These are phyloP conservation scores for Brenthis ino DNA, from an alignment of 2,888 invertebrate species.

Conservation along the genomic window DNA sequence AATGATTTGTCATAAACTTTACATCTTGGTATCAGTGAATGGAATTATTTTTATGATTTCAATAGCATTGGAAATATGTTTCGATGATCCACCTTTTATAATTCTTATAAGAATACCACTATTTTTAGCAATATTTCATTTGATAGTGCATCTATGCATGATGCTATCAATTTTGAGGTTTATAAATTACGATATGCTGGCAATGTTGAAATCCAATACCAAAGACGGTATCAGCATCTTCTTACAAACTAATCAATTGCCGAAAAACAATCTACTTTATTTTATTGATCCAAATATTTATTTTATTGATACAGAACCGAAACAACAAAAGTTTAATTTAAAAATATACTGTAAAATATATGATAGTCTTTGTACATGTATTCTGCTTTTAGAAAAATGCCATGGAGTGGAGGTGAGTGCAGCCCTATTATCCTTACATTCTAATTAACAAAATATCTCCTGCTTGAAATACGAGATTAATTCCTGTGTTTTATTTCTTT, in stretches of 20 bases:
- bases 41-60: slow-evolving; percentile 41
- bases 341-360: slow-evolving; percentile 55
- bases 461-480: no score
- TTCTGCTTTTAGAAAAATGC: slow-evolving; percentile 55
- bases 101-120: slow-evolving; percentile 53
- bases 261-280: slow-evolving; percentile 38
- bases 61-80: slow-evolving; percentile 49
- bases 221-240: slow-evolving; percentile 32
- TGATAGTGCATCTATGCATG: slow-evolving; percentile 53
- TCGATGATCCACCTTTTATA: slow-evolving; percentile 44
- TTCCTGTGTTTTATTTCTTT: no score
- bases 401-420: slow-evolving; percentile 53
- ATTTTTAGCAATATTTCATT: slow-evolving; percentile 52
- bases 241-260: slow-evolving; percentile 18
- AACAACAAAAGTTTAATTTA: slow-evolving; percentile 38
- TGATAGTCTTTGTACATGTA: slow-evolving; percentile 53
- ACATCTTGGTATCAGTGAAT: slow-evolving; percentile 47
- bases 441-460: no score
- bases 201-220: slow-evolving; percentile 38
- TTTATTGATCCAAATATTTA: slow-evolving; percentile 42
- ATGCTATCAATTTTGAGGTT: slow-evolving; percentile 50
- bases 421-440: neutral
- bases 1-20: slow-evolving; percentile 51
- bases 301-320: slow-evolving; percentile 42
- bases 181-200: slow-evolving; percentile 46